Evolutionary conservation across 2,113 vertebrate species (phyloP).

Genomic region (Mesitornis unicolor): DNA sequence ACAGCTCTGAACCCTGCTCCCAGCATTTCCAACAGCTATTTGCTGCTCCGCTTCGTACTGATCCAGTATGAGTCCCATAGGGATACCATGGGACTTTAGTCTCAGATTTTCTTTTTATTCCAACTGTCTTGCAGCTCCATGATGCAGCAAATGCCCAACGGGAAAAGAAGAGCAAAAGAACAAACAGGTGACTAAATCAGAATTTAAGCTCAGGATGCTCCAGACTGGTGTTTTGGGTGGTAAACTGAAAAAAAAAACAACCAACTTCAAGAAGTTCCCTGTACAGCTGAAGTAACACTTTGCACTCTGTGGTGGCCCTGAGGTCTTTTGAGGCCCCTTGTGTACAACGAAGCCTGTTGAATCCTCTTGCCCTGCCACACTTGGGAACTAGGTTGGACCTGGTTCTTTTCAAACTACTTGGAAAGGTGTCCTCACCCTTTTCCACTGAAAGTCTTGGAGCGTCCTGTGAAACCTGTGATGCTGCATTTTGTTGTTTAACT

Average conservation of each 20-base stretch:
- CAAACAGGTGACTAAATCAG: not conserved
- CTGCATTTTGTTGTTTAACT: rapidly evolving
- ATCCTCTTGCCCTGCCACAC: not conserved
- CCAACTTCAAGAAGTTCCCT: too few relatives aligned
- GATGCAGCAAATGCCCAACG: not conserved
- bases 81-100: not conserved
- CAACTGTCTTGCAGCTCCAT: not conserved
- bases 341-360: not conserved
- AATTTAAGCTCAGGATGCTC: not conserved
- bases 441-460: not conserved
- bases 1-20: not conserved
- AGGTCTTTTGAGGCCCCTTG: not conserved
- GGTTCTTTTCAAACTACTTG: not conserved
- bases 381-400: not conserved
- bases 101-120: not conserved
- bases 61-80: not conserved
- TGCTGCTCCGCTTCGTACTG: not conserved
- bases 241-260: not conserved
- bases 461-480: not conserved
- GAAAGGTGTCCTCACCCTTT: not conserved
- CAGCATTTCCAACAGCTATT: not conserved
- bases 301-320: not conserved
- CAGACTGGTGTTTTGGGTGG: not conserved
- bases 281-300: not conserved
- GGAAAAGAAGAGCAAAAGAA: not conserved